Conservation (phyloP, 1,140 invertebrate species). For the Achatina immaculata region DNA sequence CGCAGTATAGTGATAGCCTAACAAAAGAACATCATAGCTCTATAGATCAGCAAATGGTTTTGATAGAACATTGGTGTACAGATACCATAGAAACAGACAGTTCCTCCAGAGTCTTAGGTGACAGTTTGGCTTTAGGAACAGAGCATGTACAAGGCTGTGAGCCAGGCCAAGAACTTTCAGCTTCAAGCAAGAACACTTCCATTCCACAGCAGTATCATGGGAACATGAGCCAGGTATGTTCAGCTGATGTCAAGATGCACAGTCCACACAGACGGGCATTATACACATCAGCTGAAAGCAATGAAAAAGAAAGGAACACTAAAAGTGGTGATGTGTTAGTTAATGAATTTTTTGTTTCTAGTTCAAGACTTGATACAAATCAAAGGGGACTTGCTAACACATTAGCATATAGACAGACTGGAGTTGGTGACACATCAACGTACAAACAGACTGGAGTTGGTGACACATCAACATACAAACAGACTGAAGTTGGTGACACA, state of each 20-base stretch:
- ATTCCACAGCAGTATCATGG: background rate
- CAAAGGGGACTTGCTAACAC: background rate
- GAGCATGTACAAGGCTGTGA: too few relatives aligned
- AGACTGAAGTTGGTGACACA: background rate
- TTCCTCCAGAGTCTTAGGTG: background rate
- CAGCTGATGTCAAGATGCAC: too few relatives aligned
- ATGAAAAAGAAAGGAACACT: background rate
- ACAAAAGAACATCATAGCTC: background rate
- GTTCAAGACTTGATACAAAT: background rate
- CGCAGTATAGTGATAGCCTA: background rate
- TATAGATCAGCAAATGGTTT: background rate
- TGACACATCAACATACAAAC: background rate
- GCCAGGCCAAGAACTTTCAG: too few relatives aligned
- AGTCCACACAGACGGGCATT: too few relatives aligned
- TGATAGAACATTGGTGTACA: background rate
- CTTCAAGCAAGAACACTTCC: background rate
- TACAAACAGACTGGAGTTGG: background rate
- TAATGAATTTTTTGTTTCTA: background rate
- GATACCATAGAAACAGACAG: background rate
- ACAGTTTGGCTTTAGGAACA: background rate
- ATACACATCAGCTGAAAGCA: background rate
- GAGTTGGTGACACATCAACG: background rate
- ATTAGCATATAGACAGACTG: background rate
- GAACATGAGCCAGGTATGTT: background rate
- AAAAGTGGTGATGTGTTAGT: background rate